These are phyloP conservation scores for Macheiramphus alcinus DNA, from an alignment of 2,113 vertebrate genomes.

Conservation along the genomic window DNA sequence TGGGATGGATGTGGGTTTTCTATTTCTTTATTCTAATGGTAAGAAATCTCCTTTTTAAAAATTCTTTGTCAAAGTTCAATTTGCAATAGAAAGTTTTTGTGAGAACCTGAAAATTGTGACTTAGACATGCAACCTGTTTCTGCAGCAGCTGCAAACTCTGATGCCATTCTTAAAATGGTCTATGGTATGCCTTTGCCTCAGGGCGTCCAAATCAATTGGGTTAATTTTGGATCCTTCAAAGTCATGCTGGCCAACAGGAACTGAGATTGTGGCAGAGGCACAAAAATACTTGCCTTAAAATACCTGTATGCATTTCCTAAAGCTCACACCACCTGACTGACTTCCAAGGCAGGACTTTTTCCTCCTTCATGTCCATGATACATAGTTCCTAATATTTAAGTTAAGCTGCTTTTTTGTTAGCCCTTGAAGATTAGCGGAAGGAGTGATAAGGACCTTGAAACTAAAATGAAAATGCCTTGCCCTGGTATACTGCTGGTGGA, in stretches of 20 bases:
- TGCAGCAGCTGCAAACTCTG: neutral
- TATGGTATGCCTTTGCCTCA: neutral
- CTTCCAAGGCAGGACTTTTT: neutral
- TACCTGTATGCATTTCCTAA: neutral
- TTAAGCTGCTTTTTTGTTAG: neutral
- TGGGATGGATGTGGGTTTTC: conserved; percentile 93
- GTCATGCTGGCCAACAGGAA: neutral
- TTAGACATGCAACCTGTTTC: neutral
- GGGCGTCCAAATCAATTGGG: neutral
- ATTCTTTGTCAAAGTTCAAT: neutral
- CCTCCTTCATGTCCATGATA: neutral
- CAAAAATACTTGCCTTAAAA: neutral
- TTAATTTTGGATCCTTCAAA: neutral
- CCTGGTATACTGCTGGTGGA: neutral
- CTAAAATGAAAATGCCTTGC: neutral
- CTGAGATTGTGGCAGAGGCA: neutral
- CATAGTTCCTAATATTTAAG: neutral
- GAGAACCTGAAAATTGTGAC: neutral
- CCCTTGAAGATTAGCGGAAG: neutral
- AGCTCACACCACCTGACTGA: neutral
- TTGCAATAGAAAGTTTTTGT: neutral
- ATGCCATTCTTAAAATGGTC: neutral
- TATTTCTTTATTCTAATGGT: conserved; percentile 98
- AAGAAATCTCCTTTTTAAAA: conserved; percentile 30
- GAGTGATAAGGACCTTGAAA: neutral